Percentiles rank a stretch among this genome's conserved stretches.
phyloP scores from a whole-genome alignment of 2,113 vertebrate species.

The Orcinus orca region DNA sequence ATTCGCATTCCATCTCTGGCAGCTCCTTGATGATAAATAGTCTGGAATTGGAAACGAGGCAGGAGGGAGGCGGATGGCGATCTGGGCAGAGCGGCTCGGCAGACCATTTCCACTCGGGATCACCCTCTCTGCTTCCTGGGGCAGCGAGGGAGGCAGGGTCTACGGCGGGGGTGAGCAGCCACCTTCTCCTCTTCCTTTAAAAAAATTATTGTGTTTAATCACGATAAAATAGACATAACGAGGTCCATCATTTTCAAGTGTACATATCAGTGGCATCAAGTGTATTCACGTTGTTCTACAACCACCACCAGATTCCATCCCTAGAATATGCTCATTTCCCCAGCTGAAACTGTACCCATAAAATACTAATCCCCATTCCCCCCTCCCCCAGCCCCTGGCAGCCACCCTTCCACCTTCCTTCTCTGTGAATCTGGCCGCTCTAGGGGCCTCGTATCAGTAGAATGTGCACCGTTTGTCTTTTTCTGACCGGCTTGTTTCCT shows the following conservation, averaged over 20 bases:
- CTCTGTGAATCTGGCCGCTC: background rate
- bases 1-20: constrained; percentile 62
- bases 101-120: background rate
- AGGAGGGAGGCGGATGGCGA: background rate
- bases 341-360: fast-evolving
- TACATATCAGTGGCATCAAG: background rate
- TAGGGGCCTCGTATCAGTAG: fast-evolving
- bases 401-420: background rate
- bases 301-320: fast-evolving
- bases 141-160: background rate
- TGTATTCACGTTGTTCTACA: fast-evolving
- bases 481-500: background rate
- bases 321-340: background rate
- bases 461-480: background rate
- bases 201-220: background rate
- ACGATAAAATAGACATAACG: background rate
- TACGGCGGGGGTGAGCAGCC: fast-evolving
- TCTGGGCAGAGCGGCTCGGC: background rate
- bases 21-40: constrained; percentile 64
- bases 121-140: background rate
- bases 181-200: background rate
- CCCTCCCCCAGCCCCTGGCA: background rate
- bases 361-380: fast-evolving
- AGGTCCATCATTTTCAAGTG: background rate
- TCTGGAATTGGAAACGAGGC: constrained; percentile 63